Conservation (phyloP, 1,140 invertebrate genomes). For the Parapsyche elsis region DNA sequence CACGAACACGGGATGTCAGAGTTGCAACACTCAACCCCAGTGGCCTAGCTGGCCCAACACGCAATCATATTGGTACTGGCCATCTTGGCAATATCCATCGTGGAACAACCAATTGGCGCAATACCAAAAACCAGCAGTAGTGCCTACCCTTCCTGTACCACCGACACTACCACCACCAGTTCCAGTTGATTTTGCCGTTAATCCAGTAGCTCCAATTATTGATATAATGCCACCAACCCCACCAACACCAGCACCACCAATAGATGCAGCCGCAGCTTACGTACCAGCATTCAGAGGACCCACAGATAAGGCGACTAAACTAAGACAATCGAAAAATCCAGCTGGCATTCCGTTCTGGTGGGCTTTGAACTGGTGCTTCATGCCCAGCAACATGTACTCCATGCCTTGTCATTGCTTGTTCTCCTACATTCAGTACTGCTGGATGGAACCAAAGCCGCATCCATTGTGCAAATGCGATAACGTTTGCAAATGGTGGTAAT, state of each 20-base stretch:
- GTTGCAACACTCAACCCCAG: no score
- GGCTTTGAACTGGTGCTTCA: neutral
- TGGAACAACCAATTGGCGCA: no score
- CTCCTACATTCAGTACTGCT: neutral
- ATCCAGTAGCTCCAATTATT: neutral
- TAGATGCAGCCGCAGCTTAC: neutral
- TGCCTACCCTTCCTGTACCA: neutral
- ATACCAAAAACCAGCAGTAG: no score
- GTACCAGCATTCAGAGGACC: neutral
- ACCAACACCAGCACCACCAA: neutral
- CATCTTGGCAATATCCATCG: no score
- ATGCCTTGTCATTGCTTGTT: neutral
- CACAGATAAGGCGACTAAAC: no score
- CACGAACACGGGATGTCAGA: no score
- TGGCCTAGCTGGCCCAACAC: no score
- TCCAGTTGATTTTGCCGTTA: neutral
- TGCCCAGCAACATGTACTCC: neutral
- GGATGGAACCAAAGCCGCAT: neutral
- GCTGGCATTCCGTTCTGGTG: neutral
- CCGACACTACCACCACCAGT: neutral
- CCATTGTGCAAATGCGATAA: neutral
- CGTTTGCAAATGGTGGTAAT: neutral
- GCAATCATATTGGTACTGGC: no score
- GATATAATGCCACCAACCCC: neutral
- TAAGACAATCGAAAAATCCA: no score